Evolutionary conservation across 1,140 invertebrate genomes (phyloP).

Genomic region (Drosophila nasuta): DNA sequence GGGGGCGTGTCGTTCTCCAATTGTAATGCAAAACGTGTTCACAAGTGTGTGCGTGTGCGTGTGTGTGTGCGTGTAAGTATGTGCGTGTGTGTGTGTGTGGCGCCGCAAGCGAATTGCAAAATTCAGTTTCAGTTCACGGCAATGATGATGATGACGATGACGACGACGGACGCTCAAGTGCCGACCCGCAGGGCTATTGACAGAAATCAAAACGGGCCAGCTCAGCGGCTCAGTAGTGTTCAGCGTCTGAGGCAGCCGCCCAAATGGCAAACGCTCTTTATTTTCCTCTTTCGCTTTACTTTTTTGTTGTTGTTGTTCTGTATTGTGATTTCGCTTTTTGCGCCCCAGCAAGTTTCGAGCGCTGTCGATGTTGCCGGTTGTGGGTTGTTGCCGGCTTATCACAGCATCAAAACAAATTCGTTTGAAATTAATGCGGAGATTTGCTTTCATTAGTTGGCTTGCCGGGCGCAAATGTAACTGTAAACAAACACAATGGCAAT

Average conservation of each 20-base stretch:
- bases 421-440: slow-evolving; percentile 84
- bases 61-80: slow-evolving; percentile 22
- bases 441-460: slow-evolving; percentile 81
- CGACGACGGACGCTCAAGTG: slow-evolving; percentile 60
- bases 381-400: slow-evolving; percentile 72
- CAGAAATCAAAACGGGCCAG: slow-evolving; percentile 74
- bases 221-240: slow-evolving; percentile 11
- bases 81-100: slow-evolving; percentile 9
- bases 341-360: background rate
- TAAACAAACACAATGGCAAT: slow-evolving; percentile 69
- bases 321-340: background rate
- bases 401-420: slow-evolving; percentile 84
- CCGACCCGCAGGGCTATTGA: slow-evolving; percentile 77
- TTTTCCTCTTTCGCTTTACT: slow-evolving; percentile 18
- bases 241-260: slow-evolving; percentile 39
- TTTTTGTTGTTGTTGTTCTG: background rate
- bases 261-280: slow-evolving; percentile 71
- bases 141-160: slow-evolving; percentile 39
- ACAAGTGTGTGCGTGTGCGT: slow-evolving; percentile 24
- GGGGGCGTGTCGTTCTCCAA: slow-evolving; percentile 50
- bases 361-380: slow-evolving; percentile 32
- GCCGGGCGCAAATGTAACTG: slow-evolving; percentile 72
- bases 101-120: slow-evolving; percentile 67
- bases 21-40: slow-evolving; percentile 74
- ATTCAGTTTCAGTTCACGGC: slow-evolving; percentile 70